Percentiles rank a stretch among this genome's conserved stretches.
Conservation (phyloP, 92 coral and sea anemone species). For the Palythoa grandis region DNA sequence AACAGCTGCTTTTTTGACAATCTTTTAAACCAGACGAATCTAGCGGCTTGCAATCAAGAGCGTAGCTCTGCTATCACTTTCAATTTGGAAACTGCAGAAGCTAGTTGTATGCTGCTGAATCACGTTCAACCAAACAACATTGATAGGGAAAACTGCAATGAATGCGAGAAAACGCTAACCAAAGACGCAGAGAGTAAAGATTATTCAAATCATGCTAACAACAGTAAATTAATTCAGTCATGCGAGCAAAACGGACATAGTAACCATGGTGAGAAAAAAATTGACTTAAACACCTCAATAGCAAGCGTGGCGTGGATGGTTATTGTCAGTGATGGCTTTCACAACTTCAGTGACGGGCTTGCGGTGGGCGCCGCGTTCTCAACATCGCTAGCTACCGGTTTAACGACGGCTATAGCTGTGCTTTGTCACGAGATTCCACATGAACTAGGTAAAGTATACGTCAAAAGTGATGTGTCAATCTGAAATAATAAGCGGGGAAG, state of each 20-base stretch:
- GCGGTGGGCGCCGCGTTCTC: conserved; percentile 97
- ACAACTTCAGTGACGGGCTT: conserved; percentile 94
- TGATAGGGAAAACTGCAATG: neutral
- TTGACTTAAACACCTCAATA: conserved; percentile 59
- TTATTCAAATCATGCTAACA: neutral
- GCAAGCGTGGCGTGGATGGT: conserved; percentile 99
- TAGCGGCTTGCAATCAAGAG: neutral
- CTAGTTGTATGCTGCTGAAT: neutral
- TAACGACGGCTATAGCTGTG: conserved; percentile 92
- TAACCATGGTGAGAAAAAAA: conserved; percentile 69
- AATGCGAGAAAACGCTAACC: no score
- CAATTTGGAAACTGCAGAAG: neutral
- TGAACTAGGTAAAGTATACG: conserved; percentile 71
- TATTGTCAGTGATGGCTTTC: conserved; percentile 94
- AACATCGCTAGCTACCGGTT: conserved; percentile 77
- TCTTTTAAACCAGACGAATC: neutral
- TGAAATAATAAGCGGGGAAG: no score
- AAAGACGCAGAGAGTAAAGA: neutral
- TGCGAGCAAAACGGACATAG: conserved; percentile 9
- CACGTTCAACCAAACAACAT: neutral
- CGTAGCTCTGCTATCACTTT: neutral
- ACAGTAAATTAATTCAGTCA: neutral
- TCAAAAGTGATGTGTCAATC: no score
- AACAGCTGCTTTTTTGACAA: conserved; percentile 48
- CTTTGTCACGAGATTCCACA: conserved; percentile 96